Evolutionary conservation across 2,113 vertebrate species (phyloP).

Genomic region (Numida meleagris): DNA sequence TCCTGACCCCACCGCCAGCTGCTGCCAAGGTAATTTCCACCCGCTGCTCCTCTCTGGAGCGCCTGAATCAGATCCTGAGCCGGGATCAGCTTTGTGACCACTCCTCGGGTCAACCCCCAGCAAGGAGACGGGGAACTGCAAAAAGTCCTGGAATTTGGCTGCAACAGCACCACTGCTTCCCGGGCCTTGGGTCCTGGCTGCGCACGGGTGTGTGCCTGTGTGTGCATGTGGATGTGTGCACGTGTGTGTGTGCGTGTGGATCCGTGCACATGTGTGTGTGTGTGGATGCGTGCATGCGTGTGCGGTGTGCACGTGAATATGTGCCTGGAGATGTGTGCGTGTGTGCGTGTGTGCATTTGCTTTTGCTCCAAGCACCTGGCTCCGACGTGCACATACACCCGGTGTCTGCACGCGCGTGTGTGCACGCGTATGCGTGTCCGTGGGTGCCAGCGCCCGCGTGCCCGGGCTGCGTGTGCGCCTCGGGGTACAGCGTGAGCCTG

Average conservation of each 20-base stretch:
- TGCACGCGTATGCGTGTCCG: too few relatives aligned
- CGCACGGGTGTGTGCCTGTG: accelerated
- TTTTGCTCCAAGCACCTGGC: neutral
- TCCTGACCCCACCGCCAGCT: neutral
- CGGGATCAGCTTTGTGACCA: neutral
- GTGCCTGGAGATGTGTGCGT: neutral
- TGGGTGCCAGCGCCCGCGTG: too few relatives aligned
- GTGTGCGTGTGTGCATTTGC: neutral
- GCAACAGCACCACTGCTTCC: accelerated
- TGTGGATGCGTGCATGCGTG: accelerated
- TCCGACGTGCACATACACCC: neutral
- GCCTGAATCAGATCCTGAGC: accelerated
- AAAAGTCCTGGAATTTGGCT: neutral
- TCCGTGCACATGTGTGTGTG: neutral
- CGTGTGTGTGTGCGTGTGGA: accelerated
- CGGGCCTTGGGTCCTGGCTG: accelerated
- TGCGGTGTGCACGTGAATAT: accelerated
- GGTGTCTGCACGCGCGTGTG: neutral
- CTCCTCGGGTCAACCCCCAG: neutral
- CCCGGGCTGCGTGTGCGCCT: too few relatives aligned
- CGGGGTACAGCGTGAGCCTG: too few relatives aligned
- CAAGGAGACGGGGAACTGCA: neutral
- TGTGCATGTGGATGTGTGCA: too few relatives aligned
- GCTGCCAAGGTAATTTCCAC: neutral
- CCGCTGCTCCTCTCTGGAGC: neutral